Conservation (phyloP, 2,888 invertebrate species). For the Drosophila rubida region DNA sequence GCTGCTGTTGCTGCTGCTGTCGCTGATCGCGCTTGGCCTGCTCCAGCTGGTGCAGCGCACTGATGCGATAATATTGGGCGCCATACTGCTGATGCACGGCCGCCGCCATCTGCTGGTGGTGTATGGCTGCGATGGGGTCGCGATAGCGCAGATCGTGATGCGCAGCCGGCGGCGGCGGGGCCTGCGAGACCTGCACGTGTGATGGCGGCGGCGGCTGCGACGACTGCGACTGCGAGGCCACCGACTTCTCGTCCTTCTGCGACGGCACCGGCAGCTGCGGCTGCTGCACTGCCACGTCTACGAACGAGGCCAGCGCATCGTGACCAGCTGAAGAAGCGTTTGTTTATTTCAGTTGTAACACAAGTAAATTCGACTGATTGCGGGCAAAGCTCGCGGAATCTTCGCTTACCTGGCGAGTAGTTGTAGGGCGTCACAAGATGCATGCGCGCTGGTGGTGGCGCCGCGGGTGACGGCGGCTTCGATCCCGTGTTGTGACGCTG, state of each 20-base stretch:
- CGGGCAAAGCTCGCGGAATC: no score
- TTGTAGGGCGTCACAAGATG: conserved; percentile 85
- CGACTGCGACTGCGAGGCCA: conserved; percentile 56
- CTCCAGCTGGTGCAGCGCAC: conserved; percentile 78
- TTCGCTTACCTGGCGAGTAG: conserved; percentile 85
- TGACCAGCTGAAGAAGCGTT: no score
- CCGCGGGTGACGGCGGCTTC: conserved; percentile 86
- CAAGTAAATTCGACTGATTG: no score
- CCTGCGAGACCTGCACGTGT: conserved; percentile 46
- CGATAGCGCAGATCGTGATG: conserved; percentile 85
- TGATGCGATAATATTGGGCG: conserved; percentile 74
- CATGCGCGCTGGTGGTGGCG: conserved; percentile 85
- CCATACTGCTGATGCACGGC: conserved; percentile 76
- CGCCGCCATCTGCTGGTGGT: conserved; percentile 82
- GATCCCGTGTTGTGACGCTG: conserved; percentile 89
- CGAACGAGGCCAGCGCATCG: conserved; percentile 94
- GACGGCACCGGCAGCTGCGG: conserved; percentile 95
- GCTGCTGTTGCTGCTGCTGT: conserved; percentile 43
- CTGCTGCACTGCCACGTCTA: conserved; percentile 96
- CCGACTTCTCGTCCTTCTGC: conserved; percentile 84
- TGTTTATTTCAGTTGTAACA: no score
- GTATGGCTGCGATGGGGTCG: conserved; percentile 85
- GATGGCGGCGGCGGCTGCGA: conserved; percentile 56
- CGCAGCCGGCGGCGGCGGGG: conserved; percentile 66
- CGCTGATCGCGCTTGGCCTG: conserved; percentile 78